These are phyloP conservation scores for Lysiphlebus fabarum DNA, from an alignment of 1,140 invertebrate genomes.

Conservation along the genomic window DNA sequence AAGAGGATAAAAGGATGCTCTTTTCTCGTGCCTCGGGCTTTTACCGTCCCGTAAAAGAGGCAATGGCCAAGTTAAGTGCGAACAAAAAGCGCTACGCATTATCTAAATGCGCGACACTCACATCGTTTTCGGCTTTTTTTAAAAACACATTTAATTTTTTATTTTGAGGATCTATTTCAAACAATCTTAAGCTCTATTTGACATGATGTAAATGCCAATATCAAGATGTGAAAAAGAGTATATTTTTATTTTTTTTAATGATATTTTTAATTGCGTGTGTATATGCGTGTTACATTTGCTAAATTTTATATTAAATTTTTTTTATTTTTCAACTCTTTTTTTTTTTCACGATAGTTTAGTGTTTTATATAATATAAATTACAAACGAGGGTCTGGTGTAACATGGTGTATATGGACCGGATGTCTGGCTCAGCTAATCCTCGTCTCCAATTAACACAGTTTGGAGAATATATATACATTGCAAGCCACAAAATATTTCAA, in stretches of 20 bases:
- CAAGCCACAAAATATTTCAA: too few species aligned
- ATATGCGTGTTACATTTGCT: too few species aligned
- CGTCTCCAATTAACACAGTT: constrained; percentile 28
- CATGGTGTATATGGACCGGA: constrained; percentile 14
- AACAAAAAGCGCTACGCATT: constrained; percentile 39
- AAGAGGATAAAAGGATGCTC: constrained; percentile 54
- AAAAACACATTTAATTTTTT: too few species aligned
- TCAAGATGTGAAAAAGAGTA: too few species aligned
- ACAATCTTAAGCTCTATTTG: too few species aligned
- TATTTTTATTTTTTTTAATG: too few species aligned
- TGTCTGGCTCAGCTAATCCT: constrained; percentile 30
- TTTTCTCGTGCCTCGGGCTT: constrained; percentile 41
- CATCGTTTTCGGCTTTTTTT: background rate
- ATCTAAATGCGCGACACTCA: constrained; percentile 53
- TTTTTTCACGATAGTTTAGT: constrained; percentile 4
- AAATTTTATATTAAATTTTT: too few species aligned
- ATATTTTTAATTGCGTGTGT: too few species aligned
- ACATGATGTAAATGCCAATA: too few species aligned
- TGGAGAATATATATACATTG: too few species aligned
- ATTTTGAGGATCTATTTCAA: too few species aligned
- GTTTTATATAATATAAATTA: constrained; percentile 14
- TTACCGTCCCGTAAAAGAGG: constrained; percentile 33
- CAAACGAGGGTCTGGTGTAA: constrained; percentile 12
- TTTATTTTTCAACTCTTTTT: background rate
- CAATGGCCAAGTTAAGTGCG: constrained; percentile 29